Evolutionary conservation across 64 coral and sea anemone genomes (phyloP).

Genomic region (Hydrozoanthus tunicans): DNA sequence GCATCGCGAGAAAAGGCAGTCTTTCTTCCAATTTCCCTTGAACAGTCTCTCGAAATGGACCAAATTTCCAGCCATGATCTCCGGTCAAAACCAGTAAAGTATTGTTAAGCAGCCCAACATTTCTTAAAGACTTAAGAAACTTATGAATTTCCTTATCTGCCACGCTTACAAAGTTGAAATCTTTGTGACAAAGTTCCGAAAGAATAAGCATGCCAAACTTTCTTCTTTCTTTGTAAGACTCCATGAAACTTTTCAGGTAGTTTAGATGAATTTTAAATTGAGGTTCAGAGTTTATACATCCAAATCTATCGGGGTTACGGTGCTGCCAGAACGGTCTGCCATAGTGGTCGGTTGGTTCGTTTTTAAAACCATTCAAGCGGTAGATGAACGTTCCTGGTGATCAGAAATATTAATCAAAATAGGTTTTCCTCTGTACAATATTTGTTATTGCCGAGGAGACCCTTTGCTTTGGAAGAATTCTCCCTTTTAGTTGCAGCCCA

Average conservation of each 20-base stretch:
- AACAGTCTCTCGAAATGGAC: conserved; percentile 55
- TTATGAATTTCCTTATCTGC: conserved; percentile 18
- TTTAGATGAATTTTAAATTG: conserved; percentile 52
- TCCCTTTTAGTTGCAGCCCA: no score
- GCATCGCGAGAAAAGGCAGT: conserved; percentile 62
- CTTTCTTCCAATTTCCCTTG: conserved; percentile 73
- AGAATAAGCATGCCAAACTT: conserved; percentile 69
- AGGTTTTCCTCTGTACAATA: neutral
- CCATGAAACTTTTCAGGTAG: conserved; percentile 72
- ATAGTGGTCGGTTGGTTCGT: conserved; percentile 52
- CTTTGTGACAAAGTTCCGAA: conserved; percentile 56
- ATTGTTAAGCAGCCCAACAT: conserved; percentile 6
- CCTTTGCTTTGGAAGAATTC: no score
- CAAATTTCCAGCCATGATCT: conserved; percentile 35
- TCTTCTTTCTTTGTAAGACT: conserved; percentile 43
- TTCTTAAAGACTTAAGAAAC: conserved; percentile 28
- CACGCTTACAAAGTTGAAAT: conserved; percentile 32
- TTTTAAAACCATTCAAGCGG: conserved; percentile 53
- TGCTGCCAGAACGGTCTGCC: conserved; percentile 4
- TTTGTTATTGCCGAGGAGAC: no score
- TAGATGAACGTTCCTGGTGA: conserved; percentile 47
- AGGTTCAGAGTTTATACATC: conserved; percentile 34
- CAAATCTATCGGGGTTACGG: neutral
- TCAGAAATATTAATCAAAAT: neutral
- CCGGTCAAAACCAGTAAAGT: conserved; percentile 4